Conservation (phyloP, 2,888 invertebrate genomes). For the Taphrorychus bicolor region DNA sequence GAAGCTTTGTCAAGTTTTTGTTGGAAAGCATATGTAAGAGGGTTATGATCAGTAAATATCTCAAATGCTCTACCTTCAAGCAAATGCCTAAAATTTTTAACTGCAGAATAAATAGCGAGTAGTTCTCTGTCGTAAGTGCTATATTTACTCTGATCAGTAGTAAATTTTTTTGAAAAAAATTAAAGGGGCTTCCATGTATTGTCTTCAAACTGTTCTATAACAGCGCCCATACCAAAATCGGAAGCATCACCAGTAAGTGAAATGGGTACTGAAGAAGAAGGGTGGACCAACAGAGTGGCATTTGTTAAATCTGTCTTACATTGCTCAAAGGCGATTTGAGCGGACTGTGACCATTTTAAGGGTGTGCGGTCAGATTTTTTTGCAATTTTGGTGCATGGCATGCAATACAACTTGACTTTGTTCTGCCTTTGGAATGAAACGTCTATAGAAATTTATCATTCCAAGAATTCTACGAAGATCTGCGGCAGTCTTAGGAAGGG, state of each 20-base stretch:
- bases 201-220: slow-evolving; percentile 19
- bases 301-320: slow-evolving; percentile 1
- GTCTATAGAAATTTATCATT: slow-evolving; percentile 7
- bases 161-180: slow-evolving; percentile 27
- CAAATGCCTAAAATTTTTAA: slow-evolving; percentile 28
- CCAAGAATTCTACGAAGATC: slow-evolving; percentile 7
- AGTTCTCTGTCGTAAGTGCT: neutral
- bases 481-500: slow-evolving; percentile 1
- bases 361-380: slow-evolving; percentile 1
- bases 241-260: slow-evolving; percentile 51
- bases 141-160: neutral
- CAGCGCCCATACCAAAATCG: slow-evolving; percentile 41
- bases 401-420: neutral
- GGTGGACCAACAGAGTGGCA: neutral
- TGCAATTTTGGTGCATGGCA: neutral
- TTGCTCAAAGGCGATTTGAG: neutral
- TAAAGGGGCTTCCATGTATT: slow-evolving; percentile 19
- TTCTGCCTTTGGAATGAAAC: slow-evolving; percentile 6
- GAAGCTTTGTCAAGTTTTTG: slow-evolving; percentile 42
- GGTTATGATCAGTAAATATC: slow-evolving; percentile 10
- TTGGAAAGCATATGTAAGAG: slow-evolving; percentile 1
- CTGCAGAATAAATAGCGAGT: neutral
- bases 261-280: slow-evolving; percentile 5
- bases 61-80: slow-evolving; percentile 20
- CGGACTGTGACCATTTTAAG: neutral